phyloP scores from a whole-genome alignment of 2,888 invertebrate species.

The Cantharis flavilabris region DNA sequence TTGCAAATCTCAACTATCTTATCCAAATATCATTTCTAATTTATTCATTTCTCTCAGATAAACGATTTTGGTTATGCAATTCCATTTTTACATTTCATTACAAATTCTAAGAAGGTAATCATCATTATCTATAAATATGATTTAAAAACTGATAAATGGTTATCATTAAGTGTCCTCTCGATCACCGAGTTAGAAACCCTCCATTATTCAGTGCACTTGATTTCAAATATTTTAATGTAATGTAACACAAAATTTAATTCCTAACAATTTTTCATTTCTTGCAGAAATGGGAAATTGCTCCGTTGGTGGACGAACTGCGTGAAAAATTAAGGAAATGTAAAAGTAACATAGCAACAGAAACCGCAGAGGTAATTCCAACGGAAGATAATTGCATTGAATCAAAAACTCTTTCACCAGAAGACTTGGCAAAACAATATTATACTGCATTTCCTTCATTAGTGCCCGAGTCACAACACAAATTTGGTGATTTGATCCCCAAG shows the following conservation, averaged over 20 bases:
- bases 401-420: slow-evolving; percentile 57
- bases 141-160: neutral
- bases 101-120: neutral
- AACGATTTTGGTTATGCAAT: neutral
- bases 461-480: slow-evolving; percentile 28
- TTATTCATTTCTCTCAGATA: neutral
- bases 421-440: slow-evolving; percentile 76
- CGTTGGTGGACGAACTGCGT: slow-evolving; percentile 82
- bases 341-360: slow-evolving; percentile 35
- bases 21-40: neutral
- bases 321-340: slow-evolving; percentile 73
- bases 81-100: neutral
- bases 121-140: neutral
- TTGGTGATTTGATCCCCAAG: slow-evolving; percentile 47
- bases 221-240: neutral
- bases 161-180: neutral
- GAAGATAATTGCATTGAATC: slow-evolving; percentile 20
- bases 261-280: neutral
- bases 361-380: slow-evolving; percentile 24
- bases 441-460: slow-evolving; percentile 71
- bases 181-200: neutral
- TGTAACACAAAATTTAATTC: neutral
- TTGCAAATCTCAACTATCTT: neutral
- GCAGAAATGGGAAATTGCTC: slow-evolving; percentile 82
- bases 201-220: neutral